Conservation (phyloP, 2,888 invertebrate species). For the Pterostichus madidus region DNA sequence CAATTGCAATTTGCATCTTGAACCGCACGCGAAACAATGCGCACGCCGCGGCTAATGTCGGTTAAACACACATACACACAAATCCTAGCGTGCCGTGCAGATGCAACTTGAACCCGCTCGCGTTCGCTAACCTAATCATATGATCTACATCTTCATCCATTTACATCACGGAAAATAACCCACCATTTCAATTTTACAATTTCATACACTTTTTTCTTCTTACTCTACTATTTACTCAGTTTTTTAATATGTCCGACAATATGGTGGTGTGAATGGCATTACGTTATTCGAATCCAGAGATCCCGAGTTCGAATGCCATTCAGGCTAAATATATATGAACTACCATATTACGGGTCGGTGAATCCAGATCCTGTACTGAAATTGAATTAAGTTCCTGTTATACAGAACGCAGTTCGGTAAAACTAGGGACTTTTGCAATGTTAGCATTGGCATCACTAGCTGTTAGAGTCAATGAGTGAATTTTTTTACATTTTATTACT, state of each 20-base stretch:
- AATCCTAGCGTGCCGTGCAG: conserved; percentile 24
- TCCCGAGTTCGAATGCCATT: no score
- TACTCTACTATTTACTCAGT: background rate
- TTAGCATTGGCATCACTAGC: no score
- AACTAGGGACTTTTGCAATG: no score
- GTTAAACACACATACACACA: conserved; percentile 38
- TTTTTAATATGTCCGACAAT: background rate
- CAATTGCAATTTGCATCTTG: conserved; percentile 67
- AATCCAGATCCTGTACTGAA: no score
- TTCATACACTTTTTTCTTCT: background rate
- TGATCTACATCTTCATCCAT: conserved; percentile 52
- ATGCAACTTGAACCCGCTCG: conserved; percentile 18
- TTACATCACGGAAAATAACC: conserved; percentile 30
- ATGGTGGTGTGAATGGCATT: no score
- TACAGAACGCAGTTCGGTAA: no score
- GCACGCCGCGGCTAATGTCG: conserved; percentile 36
- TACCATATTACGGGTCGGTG: no score
- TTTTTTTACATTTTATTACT: no score
- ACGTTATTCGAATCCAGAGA: no score
- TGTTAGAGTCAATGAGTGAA: no score
- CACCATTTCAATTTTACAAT: conserved; percentile 27
- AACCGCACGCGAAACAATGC: conserved; percentile 65
- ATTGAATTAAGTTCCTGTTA: no score
- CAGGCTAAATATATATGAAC: no score
- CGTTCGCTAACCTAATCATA: conserved; percentile 37